Percentiles rank a stretch among this genome's conserved stretches.
Evolutionary conservation across 2,888 invertebrate species (phyloP).

Genomic region (Neria commutata): DNA sequence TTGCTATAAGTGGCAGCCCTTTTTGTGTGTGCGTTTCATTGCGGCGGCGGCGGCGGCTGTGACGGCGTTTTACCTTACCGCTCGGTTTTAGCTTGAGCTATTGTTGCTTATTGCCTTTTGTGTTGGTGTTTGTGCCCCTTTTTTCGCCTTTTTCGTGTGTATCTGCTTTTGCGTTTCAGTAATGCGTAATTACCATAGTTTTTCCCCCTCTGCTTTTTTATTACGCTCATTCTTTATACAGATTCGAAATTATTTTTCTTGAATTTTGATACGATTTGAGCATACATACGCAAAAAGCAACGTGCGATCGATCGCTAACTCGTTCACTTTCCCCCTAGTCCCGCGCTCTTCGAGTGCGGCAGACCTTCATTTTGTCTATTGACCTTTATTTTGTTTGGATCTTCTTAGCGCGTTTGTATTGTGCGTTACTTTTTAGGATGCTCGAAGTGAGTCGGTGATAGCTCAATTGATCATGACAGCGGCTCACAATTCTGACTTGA

Average conservation of each 20-base stretch:
- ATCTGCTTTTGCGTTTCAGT: neutral
- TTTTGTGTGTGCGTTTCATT: neutral
- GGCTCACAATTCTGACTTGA: too few species aligned
- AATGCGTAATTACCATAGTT: neutral
- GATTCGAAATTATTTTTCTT: neutral
- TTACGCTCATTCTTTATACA: neutral
- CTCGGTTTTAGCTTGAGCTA: neutral
- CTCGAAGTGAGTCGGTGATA: too few species aligned
- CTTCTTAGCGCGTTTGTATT: too few species aligned
- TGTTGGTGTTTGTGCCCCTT: neutral
- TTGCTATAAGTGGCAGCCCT: too few species aligned
- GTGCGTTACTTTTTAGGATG: neutral
- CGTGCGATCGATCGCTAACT: too few species aligned
- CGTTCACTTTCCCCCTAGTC: slow-evolving; percentile 6
- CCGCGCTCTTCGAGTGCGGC: slow-evolving; percentile 13
- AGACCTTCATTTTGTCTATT: slow-evolving; percentile 57
- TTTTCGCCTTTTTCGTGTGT: neutral
- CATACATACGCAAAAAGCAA: neutral
- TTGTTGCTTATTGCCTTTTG: neutral
- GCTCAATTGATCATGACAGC: too few species aligned
- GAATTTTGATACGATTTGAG: slow-evolving; percentile 22
- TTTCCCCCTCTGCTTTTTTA: neutral
- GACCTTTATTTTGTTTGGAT: slow-evolving; percentile 51
- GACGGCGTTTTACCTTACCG: neutral
- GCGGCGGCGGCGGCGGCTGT: neutral